Base-by-base conservation (phyloP, 2,113 vertebrate species). In the Atlantisia rogersi region DNA sequence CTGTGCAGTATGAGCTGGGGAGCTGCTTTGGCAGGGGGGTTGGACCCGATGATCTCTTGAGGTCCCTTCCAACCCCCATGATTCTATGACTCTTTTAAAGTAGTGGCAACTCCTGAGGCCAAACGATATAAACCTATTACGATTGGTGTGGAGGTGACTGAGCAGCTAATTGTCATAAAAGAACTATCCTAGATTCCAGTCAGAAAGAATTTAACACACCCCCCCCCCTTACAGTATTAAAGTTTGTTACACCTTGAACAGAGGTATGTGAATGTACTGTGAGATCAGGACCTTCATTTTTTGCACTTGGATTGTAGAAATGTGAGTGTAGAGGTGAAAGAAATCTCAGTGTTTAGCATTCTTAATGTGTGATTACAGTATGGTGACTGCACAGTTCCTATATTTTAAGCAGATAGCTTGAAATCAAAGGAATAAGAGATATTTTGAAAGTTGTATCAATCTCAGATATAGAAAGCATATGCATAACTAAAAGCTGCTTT, bases 401-500 rank as follows among this genome's bases (percentile, higher is more conserved):
- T 60, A 63, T 48, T 92, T 92, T 22, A 86, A 62, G 65, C 62
- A 73, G 28, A 19, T 53, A 24, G 58, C 65, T 91, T 86, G 44
- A 25, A 92, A 78, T 78, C 76, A 52, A 40, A 76, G 20, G 35
- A 81, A 5, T 35, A 79, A 69, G 46, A 52, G 37, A 46, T 69
- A 14, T 83, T 88, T 70, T 90, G 59, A 81, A 92, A 81, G 46
- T 70, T 82, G 28, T 15, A 12, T 80, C 25, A 52, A 15, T 69
- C 55, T 88, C 40, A 70, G 88, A 74, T 60, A 81, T 3, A 48
- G 82, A 68, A 48, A 83, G 26, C 6, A 52, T 86, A 28, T 50
- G 19, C 73, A 53, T 86, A 86, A 58, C 39, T 69, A 88, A 94
- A 93, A 93, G 56, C 56, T 88, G 26, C 26, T 20, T 93, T 93